Evolutionary conservation across 92 coral and sea anemone species (phyloP), one percentile per base, ranked within the genome.

Genomic region (Muricea muricata): DNA sequence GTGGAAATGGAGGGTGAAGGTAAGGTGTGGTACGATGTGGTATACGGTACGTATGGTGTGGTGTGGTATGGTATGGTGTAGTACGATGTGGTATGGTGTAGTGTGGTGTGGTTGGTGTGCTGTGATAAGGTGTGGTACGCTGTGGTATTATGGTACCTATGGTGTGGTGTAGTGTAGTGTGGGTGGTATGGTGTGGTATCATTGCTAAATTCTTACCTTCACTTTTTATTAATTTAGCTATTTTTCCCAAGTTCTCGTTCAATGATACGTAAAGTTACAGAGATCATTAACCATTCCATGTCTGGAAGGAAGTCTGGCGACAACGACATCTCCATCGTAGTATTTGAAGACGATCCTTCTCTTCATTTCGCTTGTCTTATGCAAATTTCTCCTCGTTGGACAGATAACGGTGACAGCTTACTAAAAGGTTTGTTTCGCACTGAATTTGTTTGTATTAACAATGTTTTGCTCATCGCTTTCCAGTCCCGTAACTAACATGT

Each of bases 1-100:
- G 10, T 41, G 33, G 71, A 1, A 56, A 95, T 92, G 0, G 58
- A 56, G 12, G 11, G 66, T 80, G 21, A 65, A 65, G 77, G 77
- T 81, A 81, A 15, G 65, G 20, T 8, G 34, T 24, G 31, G 20
- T 15, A 10, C 25, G 33, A 30, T 6, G 1, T 68, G 18, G 2
- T 24, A 60, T 42, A 41, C 12, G 57, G 78, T 72, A 23, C 17
- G 26, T 72, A 39, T n/a, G 78, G 32, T 72, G 52, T 72, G 56
- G 33, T 46, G 31, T 46, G 60, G 34, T 48, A 29, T 74, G 63
- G 60, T 48, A 17, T 33, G 80, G 33, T 48, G 58, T 46, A 63
- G 35, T 25, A 31, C 26, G 80, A n/a, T 45, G 31, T 41, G 58
- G 30, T 45, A 48, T 29, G 79, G 17, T 28, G 79, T 41, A 29